Percentiles rank a stretch among this genome's conserved stretches.
phyloP scores from a whole-genome alignment of 2,888 invertebrate genomes.

The Pelosia muscerda region DNA sequence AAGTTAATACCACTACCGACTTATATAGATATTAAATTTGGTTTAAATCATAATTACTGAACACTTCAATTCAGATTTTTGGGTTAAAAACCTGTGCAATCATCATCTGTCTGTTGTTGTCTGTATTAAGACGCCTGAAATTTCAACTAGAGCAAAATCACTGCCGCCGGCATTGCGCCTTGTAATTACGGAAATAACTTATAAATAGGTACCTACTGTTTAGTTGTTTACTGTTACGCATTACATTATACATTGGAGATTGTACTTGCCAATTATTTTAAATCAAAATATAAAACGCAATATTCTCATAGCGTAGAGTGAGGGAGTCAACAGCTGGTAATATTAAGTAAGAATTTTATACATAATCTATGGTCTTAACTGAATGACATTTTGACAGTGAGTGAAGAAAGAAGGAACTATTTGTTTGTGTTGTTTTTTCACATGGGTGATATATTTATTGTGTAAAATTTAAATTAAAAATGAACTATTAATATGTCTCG shows the following conservation, averaged over 20 bases:
- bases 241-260: too few species aligned
- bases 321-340: neutral
- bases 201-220: too few species aligned
- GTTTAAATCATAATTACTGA: too few species aligned
- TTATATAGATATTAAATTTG: too few species aligned
- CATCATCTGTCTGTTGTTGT: too few species aligned
- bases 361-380: neutral
- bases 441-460: conserved; percentile 1
- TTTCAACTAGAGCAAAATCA: neutral
- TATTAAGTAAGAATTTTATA: neutral
- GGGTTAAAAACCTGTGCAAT: too few species aligned
- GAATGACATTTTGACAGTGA: neutral
- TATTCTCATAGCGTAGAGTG: neutral
- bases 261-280: too few species aligned
- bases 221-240: too few species aligned
- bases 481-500: conserved; percentile 68
- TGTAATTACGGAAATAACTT: neutral
- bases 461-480: conserved; percentile 45
- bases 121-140: neutral
- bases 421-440: conserved; percentile 16
- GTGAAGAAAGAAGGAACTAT: neutral
- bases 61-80: too few species aligned
- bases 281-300: too few species aligned
- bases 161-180: neutral
- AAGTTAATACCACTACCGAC: too few species aligned